These are phyloP conservation scores for Trididemnum clinides DNA, from an alignment of 23 tunicate species.

Conservation along the genomic window DNA sequence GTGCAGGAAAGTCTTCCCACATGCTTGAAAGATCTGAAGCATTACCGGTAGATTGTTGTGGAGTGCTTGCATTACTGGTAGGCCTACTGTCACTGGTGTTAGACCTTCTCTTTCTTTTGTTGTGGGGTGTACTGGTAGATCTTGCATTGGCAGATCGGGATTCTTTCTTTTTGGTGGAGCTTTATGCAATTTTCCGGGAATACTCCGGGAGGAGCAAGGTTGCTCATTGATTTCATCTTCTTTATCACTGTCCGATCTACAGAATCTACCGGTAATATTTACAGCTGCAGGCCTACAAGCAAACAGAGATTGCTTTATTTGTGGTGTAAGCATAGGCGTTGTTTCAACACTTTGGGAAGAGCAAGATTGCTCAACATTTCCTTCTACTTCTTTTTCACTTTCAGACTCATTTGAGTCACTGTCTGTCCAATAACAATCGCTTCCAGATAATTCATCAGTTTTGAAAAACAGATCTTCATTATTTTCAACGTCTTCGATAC, in stretches of 20 bases:
- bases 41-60: conserved; percentile 18
- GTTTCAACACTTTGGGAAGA: conserved; percentile 8
- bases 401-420: conserved; percentile 28
- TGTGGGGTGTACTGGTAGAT: conserved; percentile 34
- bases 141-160: conserved; percentile 31
- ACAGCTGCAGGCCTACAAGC: conserved; percentile 31
- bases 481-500: conserved; percentile 24
- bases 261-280: conserved; percentile 15
- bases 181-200: conserved; percentile 24
- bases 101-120: conserved; percentile 27
- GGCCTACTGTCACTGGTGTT: conserved; percentile 30
- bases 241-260: conserved; percentile 15
- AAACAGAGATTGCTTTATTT: conserved; percentile 20
- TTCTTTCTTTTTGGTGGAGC: conserved; percentile 14
- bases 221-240: conserved; percentile 22
- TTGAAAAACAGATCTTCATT: conserved; percentile 32
- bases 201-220: conserved; percentile 31
- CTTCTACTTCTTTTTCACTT: conserved; percentile 7
- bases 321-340: no score
- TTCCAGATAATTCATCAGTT: conserved; percentile 31
- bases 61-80: conserved; percentile 16
- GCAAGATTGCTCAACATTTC: conserved; percentile 14
- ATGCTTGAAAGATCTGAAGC: conserved; percentile 35
- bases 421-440: conserved; percentile 33
- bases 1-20: conserved; percentile 33